Base-by-base conservation (phyloP, 2,797 vertebrate genomes). In the Poeciliopsis paucimaculata region DNA sequence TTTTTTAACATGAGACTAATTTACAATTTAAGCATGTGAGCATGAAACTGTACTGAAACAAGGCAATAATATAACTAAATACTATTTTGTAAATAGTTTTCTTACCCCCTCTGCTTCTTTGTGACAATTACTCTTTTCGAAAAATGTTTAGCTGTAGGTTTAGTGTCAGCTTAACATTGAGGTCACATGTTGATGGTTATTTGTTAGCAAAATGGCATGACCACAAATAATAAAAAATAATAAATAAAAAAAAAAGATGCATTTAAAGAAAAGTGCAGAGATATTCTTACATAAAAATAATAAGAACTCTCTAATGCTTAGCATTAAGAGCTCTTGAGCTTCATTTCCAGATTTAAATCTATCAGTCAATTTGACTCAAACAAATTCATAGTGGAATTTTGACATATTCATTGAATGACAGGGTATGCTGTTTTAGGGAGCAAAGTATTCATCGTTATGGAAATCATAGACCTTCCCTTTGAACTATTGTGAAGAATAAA, bases 321-420 rank as follows among this genome's bases (percentile, higher is more conserved):
- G 26, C 79, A 86, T 88, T 82, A 83, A 83, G 90, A 45, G 83
- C 78, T 86, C 82, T 85, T 57, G 75, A 81, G 82, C 79, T 78
- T 90, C 57, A 82, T 86, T 90, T 89, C 82, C 77, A 87, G 86
- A 78, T 78, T 72, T 18, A 66, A 79, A 81, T 81, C 83, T 81
- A 84, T 92, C 89, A 85, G 82, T 86, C 90, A 90, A 91, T 91
- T 90, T 87, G 82, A 77, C 62, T 82, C 75, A 62, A 73, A 62
- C 60, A 78, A 79, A 82, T 81, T 82, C 46, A 74, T 90, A 90
- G 91, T 86, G 76, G 80, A 74, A 85, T 86, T 89, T 87, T 90
- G 85, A 93, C 87, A 84, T 78, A 86, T 86, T 89, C 78, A 89
- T 75, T 84, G 82, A 76, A 66, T 51, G 73, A 70, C 89, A 87